These are phyloP conservation scores for Tenodera sinensis DNA, from an alignment of 2,888 invertebrate species.

Conservation along the genomic window DNA sequence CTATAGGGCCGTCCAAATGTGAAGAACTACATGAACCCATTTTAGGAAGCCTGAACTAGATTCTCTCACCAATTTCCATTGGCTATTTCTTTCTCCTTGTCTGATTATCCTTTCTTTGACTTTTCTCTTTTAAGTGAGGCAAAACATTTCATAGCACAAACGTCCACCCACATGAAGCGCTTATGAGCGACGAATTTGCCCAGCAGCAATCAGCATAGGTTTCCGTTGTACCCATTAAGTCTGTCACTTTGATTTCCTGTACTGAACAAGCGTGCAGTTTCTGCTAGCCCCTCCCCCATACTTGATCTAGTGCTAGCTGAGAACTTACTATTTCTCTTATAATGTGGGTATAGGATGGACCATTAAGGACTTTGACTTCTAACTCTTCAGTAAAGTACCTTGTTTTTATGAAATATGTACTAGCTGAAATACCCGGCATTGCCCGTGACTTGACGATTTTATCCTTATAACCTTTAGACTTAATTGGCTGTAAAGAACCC, in stretches of 20 bases:
- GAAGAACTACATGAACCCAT: background rate
- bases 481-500: no score
- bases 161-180: background rate
- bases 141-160: background rate
- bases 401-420: no score
- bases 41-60: background rate
- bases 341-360: no score
- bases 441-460: no score
- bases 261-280: background rate
- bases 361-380: no score
- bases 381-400: no score
- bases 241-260: background rate
- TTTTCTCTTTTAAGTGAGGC: background rate
- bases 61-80: background rate
- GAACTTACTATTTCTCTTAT: no score
- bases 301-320: no score
- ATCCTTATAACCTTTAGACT: no score
- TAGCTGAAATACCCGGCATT: no score
- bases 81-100: background rate
- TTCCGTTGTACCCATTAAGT: background rate
- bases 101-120: background rate
- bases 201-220: background rate
- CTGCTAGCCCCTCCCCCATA: no score
- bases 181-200: background rate
- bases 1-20: background rate